Evolutionary conservation across 2,797 vertebrate species (phyloP).

Genomic region (Enteromius unitaeniatus): DNA sequence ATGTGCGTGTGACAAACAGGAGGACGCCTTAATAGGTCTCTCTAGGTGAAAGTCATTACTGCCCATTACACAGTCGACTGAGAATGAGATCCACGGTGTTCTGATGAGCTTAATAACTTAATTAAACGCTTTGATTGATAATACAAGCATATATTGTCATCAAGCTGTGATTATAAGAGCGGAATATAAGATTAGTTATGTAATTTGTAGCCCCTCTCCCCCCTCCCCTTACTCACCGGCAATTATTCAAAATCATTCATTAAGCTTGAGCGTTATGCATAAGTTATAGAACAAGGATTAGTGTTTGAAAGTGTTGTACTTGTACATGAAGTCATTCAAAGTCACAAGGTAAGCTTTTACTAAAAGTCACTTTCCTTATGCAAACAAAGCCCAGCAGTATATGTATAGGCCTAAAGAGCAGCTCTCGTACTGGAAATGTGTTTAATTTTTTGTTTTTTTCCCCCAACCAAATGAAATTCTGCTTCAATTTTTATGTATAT

Average conservation of each 20-base stretch:
- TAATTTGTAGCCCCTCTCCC: neutral
- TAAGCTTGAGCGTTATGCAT: neutral
- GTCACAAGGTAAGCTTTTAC: conserved; percentile 20
- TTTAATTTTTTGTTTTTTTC: too few relatives aligned
- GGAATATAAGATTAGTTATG: conserved; percentile 38
- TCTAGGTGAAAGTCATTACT: conserved; percentile 53
- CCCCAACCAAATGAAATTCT: too few relatives aligned
- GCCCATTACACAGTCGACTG: conserved; percentile 52
- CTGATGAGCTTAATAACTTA: conserved; percentile 51
- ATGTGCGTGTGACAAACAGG: conserved; percentile 32
- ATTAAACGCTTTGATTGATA: conserved; percentile 52
- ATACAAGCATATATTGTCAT: conserved; percentile 50
- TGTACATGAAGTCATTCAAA: conserved; percentile 22
- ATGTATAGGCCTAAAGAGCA: neutral
- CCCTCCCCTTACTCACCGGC: conserved; percentile 9
- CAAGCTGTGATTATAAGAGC: conserved; percentile 50
- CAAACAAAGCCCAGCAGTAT: neutral
- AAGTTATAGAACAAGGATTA: conserved; percentile 13
- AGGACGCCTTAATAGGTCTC: conserved; percentile 44
- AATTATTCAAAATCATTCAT: conserved; percentile 39
- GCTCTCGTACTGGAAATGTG: too few relatives aligned
- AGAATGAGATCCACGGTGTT: conserved; percentile 38
- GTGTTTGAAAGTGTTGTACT: conserved; percentile 9
- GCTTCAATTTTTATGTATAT: too few relatives aligned
- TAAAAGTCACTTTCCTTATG: neutral